Base-by-base conservation (phyloP, 2,888 invertebrate species). In the Brachypterus glaber region DNA sequence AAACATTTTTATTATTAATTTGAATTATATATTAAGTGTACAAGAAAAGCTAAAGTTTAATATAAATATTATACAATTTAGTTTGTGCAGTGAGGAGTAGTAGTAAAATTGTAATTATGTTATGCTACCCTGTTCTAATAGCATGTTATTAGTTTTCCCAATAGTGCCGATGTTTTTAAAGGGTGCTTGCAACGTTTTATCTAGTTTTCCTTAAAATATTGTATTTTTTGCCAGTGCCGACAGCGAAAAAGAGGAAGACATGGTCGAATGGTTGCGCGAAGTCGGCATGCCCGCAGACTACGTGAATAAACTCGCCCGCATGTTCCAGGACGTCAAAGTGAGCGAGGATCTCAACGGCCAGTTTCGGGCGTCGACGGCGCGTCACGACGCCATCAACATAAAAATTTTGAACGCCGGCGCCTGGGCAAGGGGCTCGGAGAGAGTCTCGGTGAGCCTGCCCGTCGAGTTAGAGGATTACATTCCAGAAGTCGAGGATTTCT, bases 241-340 rank as follows among this genome's bases (percentile, higher is more conserved):
- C 68, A 93, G 92, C 49, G 98, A 98, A 64, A 96, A 97, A 59
- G 98, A 99, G 66, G 97, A 98, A 67, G 93, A 92, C 60, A 97
- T 98, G 89, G 96, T 98, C 0, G 95, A 95, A 62, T 93, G 95
- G 92, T 75, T 89, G 33, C 73, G 95, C 50, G 96, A 97, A 67
- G 92, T 95, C 11, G 98, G 98, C 17, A 98, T 99, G 97, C 98
- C 98, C 2, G 96, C 97, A 0, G 98, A 99, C 68, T 96, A 92
- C 70, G 95, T 98, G 12, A 97, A 96, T 71, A 96, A 97, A 68
- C 69, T 98, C 55, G 93, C 92, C 5, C 74, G 97, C 49, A 99
- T 98, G 98, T 90, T 90, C 66, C 90, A 91, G 72, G 98, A 98
- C 64, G 90, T 99, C 50, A 97, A 98, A 76, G 91, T 74, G 35